Evolutionary conservation across 2,113 vertebrate species (phyloP), one percentile per base, ranked within the genome.

Genomic region (Marmota flaviventris): DNA sequence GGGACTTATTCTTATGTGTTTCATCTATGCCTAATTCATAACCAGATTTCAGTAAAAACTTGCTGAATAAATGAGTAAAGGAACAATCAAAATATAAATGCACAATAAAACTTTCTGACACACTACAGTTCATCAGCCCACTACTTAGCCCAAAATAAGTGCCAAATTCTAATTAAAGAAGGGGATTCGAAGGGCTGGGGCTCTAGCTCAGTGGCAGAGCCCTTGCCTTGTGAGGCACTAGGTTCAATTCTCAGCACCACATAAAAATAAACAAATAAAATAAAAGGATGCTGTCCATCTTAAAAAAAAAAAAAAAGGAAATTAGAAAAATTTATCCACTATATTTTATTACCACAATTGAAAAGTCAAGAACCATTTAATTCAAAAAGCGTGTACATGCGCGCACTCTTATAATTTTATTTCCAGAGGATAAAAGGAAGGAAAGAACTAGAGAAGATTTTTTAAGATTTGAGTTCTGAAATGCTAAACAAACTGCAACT

Each of bases 361-460:
- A 93, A 92, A 95, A 93, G 29, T 82, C 76, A 93, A 96, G 51
- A 93, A 93, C 16, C 42, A 95, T 93, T 96, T 88, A 96, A 93
- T 72, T 90, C 27, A 85, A 70, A 17, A 63, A 94, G 48, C 7
- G 42, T 17, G 42, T 53, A 42, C 53, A 18, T 39, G 56, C 42
- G 77, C 56, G 87, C 20, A 79, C 18, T 1, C 11, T 76, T 78
- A 73, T 51, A 89, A 95, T 63, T 42, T 67, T 90, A 10, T 91
- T 88, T 97, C 81, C 61, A 95, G n/a, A 95, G 18, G 51, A 86
- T 37, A 12, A 93, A 78, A 85, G 9, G 24, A 85, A 85, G 4
- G 53, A 89, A 51, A 84, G 29, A 97, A 73, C 12, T 84, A 34
- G 20, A 65, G 8, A 72, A 76, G 10, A 96, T 77, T 69, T 89